A percentile compares a stretch with the other conserved stretches of the same genome.
Conservation (phyloP, 1,140 invertebrate species). For the Lasaia peninsularis region DNA sequence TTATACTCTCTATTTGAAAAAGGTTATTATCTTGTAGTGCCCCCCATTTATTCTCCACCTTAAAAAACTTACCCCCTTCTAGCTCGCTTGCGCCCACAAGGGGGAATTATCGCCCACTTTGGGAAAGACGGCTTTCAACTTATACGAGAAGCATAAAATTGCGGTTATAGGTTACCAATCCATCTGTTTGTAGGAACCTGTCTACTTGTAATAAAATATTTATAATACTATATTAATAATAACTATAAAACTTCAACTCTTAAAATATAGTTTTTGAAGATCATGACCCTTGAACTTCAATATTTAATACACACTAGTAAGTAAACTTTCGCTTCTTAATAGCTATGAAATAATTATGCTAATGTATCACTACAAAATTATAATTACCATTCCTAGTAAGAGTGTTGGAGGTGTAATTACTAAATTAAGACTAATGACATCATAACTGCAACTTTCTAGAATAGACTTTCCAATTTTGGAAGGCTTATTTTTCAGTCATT, state of each 20-base stretch:
- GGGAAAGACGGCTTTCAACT: too few relatives aligned
- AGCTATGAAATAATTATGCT: neutral
- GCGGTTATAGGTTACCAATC: too few relatives aligned
- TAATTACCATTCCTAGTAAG: constrained; percentile 1
- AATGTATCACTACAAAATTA: constrained; percentile 4
- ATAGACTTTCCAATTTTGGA: neutral
- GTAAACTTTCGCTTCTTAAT: neutral
- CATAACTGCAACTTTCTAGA: constrained; percentile 3
- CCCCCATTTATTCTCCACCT: too few relatives aligned
- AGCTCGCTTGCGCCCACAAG: too few relatives aligned
- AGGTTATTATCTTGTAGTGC: too few relatives aligned
- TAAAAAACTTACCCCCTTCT: too few relatives aligned
- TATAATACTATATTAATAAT: neutral
- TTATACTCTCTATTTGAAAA: too few relatives aligned
- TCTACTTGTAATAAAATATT: too few relatives aligned
- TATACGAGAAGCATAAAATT: too few relatives aligned
- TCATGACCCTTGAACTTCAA: neutral
- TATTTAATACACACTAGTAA: neutral
- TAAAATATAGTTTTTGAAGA: neutral
- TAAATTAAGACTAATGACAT: neutral
- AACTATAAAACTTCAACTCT: neutral
- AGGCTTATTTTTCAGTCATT: too few relatives aligned
- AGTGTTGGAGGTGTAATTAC: neutral
- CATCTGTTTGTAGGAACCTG: too few relatives aligned
- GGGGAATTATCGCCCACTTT: too few relatives aligned